phyloP scores from a whole-genome alignment of 2,888 invertebrate species.

The Phortica magna region DNA sequence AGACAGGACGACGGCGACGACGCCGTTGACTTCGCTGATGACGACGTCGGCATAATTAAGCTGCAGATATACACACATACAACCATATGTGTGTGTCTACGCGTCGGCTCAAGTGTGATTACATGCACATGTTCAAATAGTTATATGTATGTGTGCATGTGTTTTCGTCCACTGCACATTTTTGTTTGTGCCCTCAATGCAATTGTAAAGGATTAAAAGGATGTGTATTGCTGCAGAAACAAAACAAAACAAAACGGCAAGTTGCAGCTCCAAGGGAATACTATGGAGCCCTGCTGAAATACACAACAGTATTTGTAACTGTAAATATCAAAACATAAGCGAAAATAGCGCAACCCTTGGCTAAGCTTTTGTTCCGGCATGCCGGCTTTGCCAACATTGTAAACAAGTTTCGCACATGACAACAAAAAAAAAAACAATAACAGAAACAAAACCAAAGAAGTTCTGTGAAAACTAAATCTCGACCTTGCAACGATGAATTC shows the following conservation, averaged over 20 bases:
- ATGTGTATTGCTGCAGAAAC: constrained; percentile 44
- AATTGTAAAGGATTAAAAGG: constrained; percentile 69
- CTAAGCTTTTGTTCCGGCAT: constrained; percentile 1
- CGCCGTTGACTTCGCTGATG: background rate
- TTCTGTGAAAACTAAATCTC: constrained; percentile 4
- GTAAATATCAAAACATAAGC: background rate
- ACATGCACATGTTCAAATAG: constrained; percentile 10
- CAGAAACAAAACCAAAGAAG: constrained; percentile 9
- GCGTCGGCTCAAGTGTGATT: constrained; percentile 19
- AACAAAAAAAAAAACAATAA: background rate
- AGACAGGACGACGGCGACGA: background rate
- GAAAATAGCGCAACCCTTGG: constrained; percentile 2
- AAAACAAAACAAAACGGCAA: constrained; percentile 13
- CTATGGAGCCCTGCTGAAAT: too few relatives aligned
- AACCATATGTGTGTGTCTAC: constrained; percentile 3
- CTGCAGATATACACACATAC: constrained; percentile 8
- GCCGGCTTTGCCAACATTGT: constrained; percentile 13
- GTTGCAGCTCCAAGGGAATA: background rate
- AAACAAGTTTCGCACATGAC: constrained; percentile 11
- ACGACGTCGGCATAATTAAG: constrained; percentile 27
- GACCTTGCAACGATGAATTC: constrained; percentile 5
- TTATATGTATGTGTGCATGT: background rate
- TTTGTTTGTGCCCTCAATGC: constrained; percentile 71
- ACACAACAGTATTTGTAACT: constrained; percentile 3
- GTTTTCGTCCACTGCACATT: constrained; percentile 43